Conservation (phyloP, 2,888 invertebrate species). For the Heteromyza rotundicornis region DNA sequence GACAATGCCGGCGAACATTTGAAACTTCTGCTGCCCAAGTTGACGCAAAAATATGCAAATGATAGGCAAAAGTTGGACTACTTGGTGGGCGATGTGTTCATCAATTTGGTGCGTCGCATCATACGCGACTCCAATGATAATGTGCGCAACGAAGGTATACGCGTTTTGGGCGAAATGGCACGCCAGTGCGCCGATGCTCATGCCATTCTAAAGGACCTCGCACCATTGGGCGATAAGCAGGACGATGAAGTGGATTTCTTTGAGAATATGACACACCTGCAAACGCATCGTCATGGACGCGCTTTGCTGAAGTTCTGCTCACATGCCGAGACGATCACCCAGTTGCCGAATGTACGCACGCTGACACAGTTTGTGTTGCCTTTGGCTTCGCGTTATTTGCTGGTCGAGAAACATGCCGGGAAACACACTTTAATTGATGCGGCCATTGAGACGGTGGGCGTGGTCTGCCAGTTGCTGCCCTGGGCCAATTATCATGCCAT, state of each 20-base stretch:
- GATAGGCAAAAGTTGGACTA: constrained; percentile 68
- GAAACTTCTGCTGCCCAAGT: constrained; percentile 71
- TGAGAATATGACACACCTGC: constrained; percentile 87
- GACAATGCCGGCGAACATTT: constrained; percentile 80
- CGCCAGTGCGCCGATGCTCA: constrained; percentile 75
- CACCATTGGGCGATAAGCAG: constrained; percentile 68
- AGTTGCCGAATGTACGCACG: constrained; percentile 71
- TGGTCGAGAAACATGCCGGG: constrained; percentile 75
- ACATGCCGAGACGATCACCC: constrained; percentile 68
- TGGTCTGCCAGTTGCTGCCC: constrained; percentile 78
- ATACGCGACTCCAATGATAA: constrained; percentile 75
- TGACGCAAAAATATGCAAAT: constrained; percentile 66
- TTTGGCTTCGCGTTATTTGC: constrained; percentile 79
- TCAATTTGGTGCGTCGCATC: constrained; percentile 75
- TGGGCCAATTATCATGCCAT: constrained; percentile 90
- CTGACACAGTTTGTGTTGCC: constrained; percentile 87
- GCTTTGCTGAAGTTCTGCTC: constrained; percentile 80
- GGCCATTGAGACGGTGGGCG: constrained; percentile 80
- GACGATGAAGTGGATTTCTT: constrained; percentile 94
- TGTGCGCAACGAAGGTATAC: constrained; percentile 79
- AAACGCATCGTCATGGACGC: constrained; percentile 83
- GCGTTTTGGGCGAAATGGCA: constrained; percentile 77
- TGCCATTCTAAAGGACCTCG: constrained; percentile 74
- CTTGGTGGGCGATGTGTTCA: constrained; percentile 75
- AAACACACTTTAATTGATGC: constrained; percentile 85